Evolutionary conservation across 2,113 vertebrate species (phyloP).

Genomic region (Thamnaconus septentrionalis): DNA sequence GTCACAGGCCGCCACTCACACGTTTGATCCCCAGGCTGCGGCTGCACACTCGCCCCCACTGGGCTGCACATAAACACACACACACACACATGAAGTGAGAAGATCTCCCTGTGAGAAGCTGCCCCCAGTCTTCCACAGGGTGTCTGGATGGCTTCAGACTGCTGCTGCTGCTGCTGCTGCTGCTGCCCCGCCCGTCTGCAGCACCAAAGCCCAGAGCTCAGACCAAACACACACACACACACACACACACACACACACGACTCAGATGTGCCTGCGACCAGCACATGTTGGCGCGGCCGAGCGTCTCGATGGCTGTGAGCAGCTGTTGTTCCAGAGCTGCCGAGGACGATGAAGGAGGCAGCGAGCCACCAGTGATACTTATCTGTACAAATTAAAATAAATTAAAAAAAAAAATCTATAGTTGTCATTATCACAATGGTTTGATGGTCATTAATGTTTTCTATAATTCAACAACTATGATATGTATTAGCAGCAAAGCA

Average conservation of each 20-base stretch:
- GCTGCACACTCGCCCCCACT: slow-evolving; percentile 1
- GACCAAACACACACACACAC: neutral
- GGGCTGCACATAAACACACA: neutral
- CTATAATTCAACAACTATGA: too few relatives aligned
- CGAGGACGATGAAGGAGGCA: slow-evolving; percentile 40
- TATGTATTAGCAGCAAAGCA: too few relatives aligned
- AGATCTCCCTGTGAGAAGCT: neutral
- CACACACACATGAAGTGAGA: neutral
- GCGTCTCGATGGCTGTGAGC: slow-evolving; percentile 41
- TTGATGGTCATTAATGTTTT: too few relatives aligned
- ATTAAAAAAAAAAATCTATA: too few relatives aligned
- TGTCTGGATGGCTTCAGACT: too few relatives aligned
- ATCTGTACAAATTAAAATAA: too few relatives aligned
- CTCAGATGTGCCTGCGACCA: slow-evolving; percentile 41
- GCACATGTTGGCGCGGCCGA: slow-evolving; percentile 46
- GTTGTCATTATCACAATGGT: neutral
- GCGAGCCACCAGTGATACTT: neutral
- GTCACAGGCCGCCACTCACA: slow-evolving; percentile 44
- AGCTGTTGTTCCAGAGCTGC: slow-evolving; percentile 58
- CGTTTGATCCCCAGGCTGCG: slow-evolving; percentile 61
- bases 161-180: too few relatives aligned
- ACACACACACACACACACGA: too few relatives aligned
- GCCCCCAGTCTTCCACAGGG: too few relatives aligned
- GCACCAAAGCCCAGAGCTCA: slow-evolving; percentile 59
- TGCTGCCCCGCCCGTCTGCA: slow-evolving; percentile 16